Conservation (phyloP, 2,113 vertebrate genomes). For the Oenanthe oenanthe region DNA sequence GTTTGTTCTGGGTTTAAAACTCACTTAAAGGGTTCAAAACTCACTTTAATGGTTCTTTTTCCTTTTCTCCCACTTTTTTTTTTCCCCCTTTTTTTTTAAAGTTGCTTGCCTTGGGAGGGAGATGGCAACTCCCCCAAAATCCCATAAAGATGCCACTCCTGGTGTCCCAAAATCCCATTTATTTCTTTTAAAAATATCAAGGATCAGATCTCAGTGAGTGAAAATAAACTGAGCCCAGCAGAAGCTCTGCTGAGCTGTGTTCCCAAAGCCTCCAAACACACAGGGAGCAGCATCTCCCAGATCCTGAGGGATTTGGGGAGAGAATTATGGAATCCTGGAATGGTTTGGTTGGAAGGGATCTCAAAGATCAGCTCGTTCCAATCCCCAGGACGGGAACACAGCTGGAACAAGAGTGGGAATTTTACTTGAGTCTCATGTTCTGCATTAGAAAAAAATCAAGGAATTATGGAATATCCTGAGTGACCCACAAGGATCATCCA, state of each 20-base stretch:
- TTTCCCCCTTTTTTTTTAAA: rapidly evolving
- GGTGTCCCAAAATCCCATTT: background rate
- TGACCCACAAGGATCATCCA: background rate
- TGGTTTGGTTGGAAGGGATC: background rate
- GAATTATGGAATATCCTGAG: background rate
- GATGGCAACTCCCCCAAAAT: background rate
- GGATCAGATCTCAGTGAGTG: background rate
- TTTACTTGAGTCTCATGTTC: rapidly evolving
- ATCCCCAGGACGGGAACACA: background rate
- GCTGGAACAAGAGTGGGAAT: background rate
- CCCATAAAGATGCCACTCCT: rapidly evolving
- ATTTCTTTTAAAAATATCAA: background rate
- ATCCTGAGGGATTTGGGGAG: rapidly evolving
- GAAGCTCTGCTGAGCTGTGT: background rate
- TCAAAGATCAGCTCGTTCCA: background rate
- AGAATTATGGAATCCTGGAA: rapidly evolving
- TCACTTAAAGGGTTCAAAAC: background rate
- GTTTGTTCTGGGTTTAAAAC: background rate
- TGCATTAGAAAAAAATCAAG: background rate
- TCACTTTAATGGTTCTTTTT: background rate
- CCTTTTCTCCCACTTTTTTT: rapidly evolving
- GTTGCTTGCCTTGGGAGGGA: background rate
- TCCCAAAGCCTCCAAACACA: background rate
- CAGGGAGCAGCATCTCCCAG: background rate
- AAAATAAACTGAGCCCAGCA: background rate